These are phyloP conservation scores for Camptogramma bilineatum DNA, from an alignment of 2,888 invertebrate species.

Conservation along the genomic window DNA sequence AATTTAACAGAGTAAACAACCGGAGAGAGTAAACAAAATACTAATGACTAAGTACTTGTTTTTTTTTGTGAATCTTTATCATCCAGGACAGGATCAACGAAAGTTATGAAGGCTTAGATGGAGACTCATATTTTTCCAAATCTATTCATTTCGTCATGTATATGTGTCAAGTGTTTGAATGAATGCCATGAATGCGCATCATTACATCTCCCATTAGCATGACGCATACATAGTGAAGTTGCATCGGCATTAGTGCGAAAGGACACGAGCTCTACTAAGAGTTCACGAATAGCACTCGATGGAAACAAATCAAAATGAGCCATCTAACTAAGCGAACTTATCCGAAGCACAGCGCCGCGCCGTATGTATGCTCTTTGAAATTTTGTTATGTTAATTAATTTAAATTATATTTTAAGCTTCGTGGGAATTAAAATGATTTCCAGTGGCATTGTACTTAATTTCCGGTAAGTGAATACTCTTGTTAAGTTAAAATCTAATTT, in stretches of 20 bases:
- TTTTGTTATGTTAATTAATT: constrained; percentile 61
- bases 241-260: constrained; percentile 16
- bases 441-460: constrained; percentile 45
- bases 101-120: neutral
- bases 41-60: constrained; percentile 15
- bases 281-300: constrained; percentile 13
- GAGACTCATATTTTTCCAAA: neutral
- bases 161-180: constrained; percentile 55
- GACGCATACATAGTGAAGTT: constrained; percentile 24
- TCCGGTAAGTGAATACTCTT: constrained; percentile 37
- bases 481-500: neutral
- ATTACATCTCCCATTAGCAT: constrained; percentile 22
- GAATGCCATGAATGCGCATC: constrained; percentile 29
- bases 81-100: neutral
- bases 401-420: constrained; percentile 56
- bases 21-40: constrained; percentile 34
- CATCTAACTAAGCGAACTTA: neutral
- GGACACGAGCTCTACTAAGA: constrained; percentile 22
- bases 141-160: neutral
- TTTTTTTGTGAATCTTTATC: neutral
- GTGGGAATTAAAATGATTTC: constrained; percentile 54
- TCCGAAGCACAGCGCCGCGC: neutral
- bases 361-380: constrained; percentile 36
- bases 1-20: constrained; percentile 31
- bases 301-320: neutral